A percentile compares a stretch with the other conserved stretches of the same genome.
These are phyloP conservation scores for Pseudachorutes palmiensis DNA, from an alignment of 1,140 invertebrate species.

Conservation along the genomic window DNA sequence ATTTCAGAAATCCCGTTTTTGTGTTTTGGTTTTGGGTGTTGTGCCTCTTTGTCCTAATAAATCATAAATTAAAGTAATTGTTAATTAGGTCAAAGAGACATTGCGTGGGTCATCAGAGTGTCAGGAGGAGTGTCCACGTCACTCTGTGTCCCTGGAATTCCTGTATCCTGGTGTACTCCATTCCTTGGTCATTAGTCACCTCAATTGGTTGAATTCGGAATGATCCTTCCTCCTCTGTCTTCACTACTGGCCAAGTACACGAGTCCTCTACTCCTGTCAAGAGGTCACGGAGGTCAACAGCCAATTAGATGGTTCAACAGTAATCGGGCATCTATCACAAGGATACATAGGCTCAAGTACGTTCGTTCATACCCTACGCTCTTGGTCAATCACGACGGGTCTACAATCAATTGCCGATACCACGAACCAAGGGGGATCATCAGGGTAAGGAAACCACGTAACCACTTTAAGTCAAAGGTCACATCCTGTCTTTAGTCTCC, in stretches of 20 bases:
- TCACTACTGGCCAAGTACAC: not conserved
- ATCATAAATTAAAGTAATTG: too few relatives aligned
- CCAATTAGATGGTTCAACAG: not conserved
- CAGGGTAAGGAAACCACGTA: conserved; percentile 49
- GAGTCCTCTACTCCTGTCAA: not conserved
- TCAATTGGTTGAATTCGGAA: too few relatives aligned
- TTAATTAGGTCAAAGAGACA: too few relatives aligned
- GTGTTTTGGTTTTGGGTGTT: too few relatives aligned
- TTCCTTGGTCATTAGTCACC: too few relatives aligned
- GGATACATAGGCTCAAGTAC: conserved; percentile 59
- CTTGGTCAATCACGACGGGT: conserved; percentile 72
- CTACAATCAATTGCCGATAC: conserved; percentile 69
- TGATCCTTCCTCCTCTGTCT: not conserved
- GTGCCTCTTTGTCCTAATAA: too few relatives aligned
- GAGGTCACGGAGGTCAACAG: too few relatives aligned
- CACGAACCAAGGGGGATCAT: conserved; percentile 75
- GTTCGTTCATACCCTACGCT: conserved; percentile 63
- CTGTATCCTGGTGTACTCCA: too few relatives aligned
- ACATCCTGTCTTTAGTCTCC: not conserved
- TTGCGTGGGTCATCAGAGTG: too few relatives aligned
- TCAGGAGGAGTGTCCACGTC: too few relatives aligned
- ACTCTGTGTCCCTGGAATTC: too few relatives aligned
- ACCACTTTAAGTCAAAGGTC: not conserved
- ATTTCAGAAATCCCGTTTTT: too few relatives aligned
- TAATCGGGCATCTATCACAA: conserved; percentile 52